Evolutionary conservation across 2,797 vertebrate species (phyloP).

Genomic region (Acanthurus tractus): DNA sequence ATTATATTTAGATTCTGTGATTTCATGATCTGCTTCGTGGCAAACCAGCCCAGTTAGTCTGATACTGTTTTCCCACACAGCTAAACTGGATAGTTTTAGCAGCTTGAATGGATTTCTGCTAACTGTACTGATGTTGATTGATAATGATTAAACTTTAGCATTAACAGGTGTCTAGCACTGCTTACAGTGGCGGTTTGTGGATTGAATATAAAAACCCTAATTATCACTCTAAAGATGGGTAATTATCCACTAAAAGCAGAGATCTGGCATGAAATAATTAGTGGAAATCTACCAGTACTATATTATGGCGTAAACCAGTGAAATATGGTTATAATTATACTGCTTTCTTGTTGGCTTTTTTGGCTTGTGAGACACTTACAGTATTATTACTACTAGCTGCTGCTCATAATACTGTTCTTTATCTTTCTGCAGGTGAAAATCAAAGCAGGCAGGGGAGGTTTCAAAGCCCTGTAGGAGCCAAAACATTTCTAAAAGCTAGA

Average conservation of each 20-base stretch:
- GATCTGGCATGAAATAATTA: not conserved
- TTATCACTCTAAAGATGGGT: slow-evolving; percentile 24
- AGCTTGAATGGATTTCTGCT: slow-evolving; percentile 20
- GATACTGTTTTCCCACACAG: not conserved
- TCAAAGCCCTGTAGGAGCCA: slow-evolving; percentile 15
- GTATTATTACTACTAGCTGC: not conserved
- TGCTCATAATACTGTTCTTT: not conserved
- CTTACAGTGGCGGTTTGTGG: not conserved
- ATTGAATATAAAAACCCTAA: slow-evolving; percentile 4
- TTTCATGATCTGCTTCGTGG: slow-evolving; percentile 6
- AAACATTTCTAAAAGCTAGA: slow-evolving; percentile 31
- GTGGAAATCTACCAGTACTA: slow-evolving; percentile 1
- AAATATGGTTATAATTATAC: slow-evolving; percentile 2
- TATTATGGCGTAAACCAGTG: not conserved
- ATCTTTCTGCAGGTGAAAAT: slow-evolving; percentile 23
- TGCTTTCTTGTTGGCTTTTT: not conserved
- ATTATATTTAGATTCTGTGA: not conserved
- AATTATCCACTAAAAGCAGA: slow-evolving; percentile 23
- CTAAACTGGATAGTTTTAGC: slow-evolving; percentile 22
- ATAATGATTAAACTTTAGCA: slow-evolving; percentile 11
- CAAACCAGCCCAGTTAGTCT: slow-evolving; percentile 13
- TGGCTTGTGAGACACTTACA: not conserved
- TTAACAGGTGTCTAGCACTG: slow-evolving; percentile 3
- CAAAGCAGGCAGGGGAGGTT: slow-evolving; percentile 9
- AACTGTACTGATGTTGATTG: slow-evolving; percentile 18